Conservation (phyloP, 2,888 invertebrate genomes). For the Eristalis intricaria region DNA sequence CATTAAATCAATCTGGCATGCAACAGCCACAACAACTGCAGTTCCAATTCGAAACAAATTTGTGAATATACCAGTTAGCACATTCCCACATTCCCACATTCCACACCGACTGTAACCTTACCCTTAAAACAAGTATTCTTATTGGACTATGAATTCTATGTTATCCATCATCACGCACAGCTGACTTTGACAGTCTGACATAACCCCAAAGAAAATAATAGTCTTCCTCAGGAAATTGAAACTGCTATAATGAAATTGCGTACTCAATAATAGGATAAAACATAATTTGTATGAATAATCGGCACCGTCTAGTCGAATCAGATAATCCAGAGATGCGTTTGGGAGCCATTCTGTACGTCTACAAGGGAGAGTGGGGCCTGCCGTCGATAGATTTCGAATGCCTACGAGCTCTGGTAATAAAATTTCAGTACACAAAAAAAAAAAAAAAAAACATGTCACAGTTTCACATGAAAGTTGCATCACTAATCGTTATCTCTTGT, state of each 20-base stretch:
- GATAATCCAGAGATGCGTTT: slow-evolving; percentile 75
- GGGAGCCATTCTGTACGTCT: slow-evolving; percentile 85
- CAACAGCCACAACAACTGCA: too few species aligned
- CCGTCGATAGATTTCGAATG: slow-evolving; percentile 93
- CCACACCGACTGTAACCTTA: neutral
- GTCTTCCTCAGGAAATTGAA: slow-evolving; percentile 46
- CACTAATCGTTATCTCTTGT: slow-evolving; percentile 48
- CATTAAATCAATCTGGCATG: too few species aligned
- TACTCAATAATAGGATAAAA: slow-evolving; percentile 29
- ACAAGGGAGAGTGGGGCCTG: slow-evolving; percentile 93
- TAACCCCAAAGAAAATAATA: slow-evolving; percentile 51
- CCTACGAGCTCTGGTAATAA: slow-evolving; percentile 88
- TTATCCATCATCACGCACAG: slow-evolving; percentile 19
- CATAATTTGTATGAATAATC: slow-evolving; percentile 19
- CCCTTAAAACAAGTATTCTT: neutral
- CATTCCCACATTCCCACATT: neutral
- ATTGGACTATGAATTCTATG: neutral
- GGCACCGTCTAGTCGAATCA: neutral
- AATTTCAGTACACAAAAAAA: neutral
- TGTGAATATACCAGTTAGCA: too few species aligned
- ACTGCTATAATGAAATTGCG: slow-evolving; percentile 48
- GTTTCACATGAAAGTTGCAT: slow-evolving; percentile 41
- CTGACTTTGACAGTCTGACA: slow-evolving; percentile 56
- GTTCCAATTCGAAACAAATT: too few species aligned
- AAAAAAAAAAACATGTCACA: neutral